Conservation (phyloP, 1,140 invertebrate species). For the Linepithema humile region DNA sequence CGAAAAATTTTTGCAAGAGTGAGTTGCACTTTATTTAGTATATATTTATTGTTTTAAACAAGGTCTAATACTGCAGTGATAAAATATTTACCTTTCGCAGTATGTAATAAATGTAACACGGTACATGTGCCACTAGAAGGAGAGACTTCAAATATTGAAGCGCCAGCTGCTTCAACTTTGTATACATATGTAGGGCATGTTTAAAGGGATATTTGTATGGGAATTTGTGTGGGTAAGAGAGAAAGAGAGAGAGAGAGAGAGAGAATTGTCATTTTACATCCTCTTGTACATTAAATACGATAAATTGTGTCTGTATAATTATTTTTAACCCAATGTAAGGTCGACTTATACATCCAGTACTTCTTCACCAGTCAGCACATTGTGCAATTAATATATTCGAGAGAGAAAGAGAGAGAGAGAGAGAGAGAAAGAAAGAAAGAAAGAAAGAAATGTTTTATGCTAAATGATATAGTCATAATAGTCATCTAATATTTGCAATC, state of each 20-base stretch:
- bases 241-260: constrained; percentile 31
- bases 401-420: background rate
- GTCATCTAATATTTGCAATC: constrained; percentile 38
- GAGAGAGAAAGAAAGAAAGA: background rate
- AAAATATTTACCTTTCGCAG: constrained; percentile 7
- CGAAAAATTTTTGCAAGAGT: constrained; percentile 13
- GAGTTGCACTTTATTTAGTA: background rate
- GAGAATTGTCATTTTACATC: constrained; percentile 10
- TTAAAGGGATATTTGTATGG: constrained; percentile 33
- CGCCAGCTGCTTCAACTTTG: constrained; percentile 32
- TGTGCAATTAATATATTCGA: background rate
- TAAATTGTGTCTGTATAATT: constrained; percentile 5
- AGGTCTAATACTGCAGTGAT: background rate
- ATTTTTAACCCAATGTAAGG: constrained; percentile 32
- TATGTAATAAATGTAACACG: constrained; percentile 4
- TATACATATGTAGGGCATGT: constrained; percentile 51
- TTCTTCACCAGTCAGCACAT: constrained; percentile 1
- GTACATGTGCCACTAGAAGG: background rate
- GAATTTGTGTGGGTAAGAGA: background rate
- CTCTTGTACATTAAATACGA: constrained; percentile 36
- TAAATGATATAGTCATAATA: constrained; percentile 14
- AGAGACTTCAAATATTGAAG: constrained; percentile 18
- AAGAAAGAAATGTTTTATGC: constrained; percentile 26
- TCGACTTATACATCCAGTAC: background rate
- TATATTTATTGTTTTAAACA: background rate